Percentiles rank a stretch among this genome's conserved stretches.
Evolutionary conservation across 2,113 vertebrate genomes (phyloP).

Genomic region (Mobula hypostoma): DNA sequence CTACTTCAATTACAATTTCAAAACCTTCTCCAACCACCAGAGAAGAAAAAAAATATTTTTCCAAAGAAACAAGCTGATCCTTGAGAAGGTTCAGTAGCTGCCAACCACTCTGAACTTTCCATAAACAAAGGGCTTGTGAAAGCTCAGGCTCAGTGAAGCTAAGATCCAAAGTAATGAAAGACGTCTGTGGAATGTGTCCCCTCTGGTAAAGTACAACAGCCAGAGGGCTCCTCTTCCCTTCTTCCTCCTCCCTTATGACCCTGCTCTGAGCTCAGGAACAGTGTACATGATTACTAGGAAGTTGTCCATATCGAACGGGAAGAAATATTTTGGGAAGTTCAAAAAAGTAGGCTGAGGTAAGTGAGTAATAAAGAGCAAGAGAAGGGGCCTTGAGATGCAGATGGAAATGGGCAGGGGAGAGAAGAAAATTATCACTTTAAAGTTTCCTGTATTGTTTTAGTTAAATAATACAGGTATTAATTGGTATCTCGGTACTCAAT

Average conservation of each 20-base stretch:
- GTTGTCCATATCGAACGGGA: neutral
- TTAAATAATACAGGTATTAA: too few species aligned
- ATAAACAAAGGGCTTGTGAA: neutral
- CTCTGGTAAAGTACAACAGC: neutral
- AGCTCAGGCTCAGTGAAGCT: neutral
- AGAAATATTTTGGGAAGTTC: too few species aligned
- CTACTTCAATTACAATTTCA: neutral
- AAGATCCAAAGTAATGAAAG: neutral
- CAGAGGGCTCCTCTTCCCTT: neutral
- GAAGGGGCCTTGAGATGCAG: too few species aligned
- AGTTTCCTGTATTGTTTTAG: too few species aligned
- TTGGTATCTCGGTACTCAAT: too few species aligned
- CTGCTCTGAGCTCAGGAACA: neutral
- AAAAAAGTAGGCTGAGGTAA: neutral
- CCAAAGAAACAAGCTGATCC: neutral
- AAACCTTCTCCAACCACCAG: neutral
- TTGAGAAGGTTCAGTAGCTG: neutral
- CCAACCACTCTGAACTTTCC: neutral
- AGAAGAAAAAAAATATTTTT: neutral
- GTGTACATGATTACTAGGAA: neutral
- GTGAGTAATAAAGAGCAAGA: neutral
- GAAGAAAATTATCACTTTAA: too few species aligned
- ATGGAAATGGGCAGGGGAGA: too few species aligned
- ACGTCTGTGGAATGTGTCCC: neutral
- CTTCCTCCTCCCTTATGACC: neutral